Evolutionary conservation across 1,140 invertebrate species (phyloP).

Genomic region (Acyrthosiphon pisum): DNA sequence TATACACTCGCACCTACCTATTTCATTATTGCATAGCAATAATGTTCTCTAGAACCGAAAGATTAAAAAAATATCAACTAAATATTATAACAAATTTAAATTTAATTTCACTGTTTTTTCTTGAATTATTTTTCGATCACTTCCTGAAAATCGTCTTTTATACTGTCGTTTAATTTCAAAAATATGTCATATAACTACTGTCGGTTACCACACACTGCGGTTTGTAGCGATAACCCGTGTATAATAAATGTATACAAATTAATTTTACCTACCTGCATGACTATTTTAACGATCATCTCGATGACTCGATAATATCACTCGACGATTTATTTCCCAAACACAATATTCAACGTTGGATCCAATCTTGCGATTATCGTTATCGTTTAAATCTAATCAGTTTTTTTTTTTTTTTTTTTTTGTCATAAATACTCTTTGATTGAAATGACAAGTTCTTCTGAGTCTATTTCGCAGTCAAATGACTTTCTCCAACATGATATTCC

Average conservation of each 20-base stretch:
- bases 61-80: background rate
- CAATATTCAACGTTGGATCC: background rate
- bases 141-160: background rate
- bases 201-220: background rate
- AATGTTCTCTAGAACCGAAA: background rate
- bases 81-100: background rate
- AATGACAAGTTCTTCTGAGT: conserved; percentile 12
- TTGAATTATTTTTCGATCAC: background rate
- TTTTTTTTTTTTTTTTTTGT: background rate
- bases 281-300: background rate
- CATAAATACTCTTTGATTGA: background rate
- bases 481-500: conserved; percentile 34
- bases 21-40: background rate
- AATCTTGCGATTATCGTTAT: background rate
- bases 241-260: background rate
- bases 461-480: background rate
- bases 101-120: background rate
- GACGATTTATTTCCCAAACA: background rate
- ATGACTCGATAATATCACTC: background rate
- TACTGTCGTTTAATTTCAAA: background rate
- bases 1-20: background rate
- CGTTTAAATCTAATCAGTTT: background rate
- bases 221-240: background rate
- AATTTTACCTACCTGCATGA: background rate
- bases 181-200: background rate